Base-by-base conservation (phyloP, 1,140 invertebrate species). In the Colletes gigas region DNA sequence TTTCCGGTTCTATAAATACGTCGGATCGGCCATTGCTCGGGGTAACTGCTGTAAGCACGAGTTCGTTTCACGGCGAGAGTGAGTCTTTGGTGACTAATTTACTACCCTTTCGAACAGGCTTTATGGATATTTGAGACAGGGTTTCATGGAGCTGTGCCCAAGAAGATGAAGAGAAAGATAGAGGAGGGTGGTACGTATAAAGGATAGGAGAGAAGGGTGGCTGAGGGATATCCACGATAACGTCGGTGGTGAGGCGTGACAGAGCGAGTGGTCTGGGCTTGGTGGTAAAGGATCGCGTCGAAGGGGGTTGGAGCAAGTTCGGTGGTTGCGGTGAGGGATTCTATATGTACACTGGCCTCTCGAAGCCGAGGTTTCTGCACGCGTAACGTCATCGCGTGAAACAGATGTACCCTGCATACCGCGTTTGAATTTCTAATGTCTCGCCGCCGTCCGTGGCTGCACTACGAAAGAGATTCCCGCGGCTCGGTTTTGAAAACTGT, bases 391-490 rank as follows among this genome's bases (percentile, higher is more conserved):
- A 19, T 15, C 69, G 39, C 63, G 68, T 80, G 62, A 63, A 75
- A 77, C 71, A 70, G 52, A 74, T 55, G 54, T 81, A 68, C 4
- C 4, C n/a, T 44, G 3, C 50, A 60, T 84, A 77, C 60, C 50
- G 52, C 0, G 21, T 41, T 71, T 65, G 57, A 62, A 84, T 85
- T 77, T 78, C 75, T 65, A 81, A 73, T 39, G 50, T 41, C 67
- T 12, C 55, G 4, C 17, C 1, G 7, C 8, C 44, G 21, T 19
- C 39, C 44, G 0, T 9, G 21, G 7, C 21, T 15, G 17, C 54
- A n/a, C 54, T 17, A 39, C 30, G 14, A 65, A 54, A 47, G 50
- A 39, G 59, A 65, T 79, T 52, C 19, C 19, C 19, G 14, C 6
- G 19, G 17, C n/a, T 4, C 19, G 75, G 30, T 12, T n/a, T n/a